These are phyloP conservation scores for Drosophila putrida DNA, from an alignment of 2,888 invertebrate genomes.

Conservation along the genomic window DNA sequence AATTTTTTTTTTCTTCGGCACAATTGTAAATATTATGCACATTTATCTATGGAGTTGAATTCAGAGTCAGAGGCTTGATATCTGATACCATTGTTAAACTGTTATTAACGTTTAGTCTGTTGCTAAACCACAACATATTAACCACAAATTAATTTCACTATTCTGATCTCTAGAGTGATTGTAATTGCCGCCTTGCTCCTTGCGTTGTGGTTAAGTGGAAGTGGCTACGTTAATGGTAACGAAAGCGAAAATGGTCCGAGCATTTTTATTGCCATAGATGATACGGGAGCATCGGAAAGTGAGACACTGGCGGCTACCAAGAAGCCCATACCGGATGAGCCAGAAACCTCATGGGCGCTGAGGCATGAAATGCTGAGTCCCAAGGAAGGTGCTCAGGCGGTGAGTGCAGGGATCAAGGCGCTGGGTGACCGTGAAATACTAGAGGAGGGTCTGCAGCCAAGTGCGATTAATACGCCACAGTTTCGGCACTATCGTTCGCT, in stretches of 20 bases:
- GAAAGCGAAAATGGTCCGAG: conserved; percentile 34
- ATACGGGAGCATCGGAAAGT: conserved; percentile 20
- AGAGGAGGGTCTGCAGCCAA: conserved; percentile 86
- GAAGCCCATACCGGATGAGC: conserved; percentile 74
- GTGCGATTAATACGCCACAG: conserved; percentile 88
- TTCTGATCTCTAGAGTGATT: conserved; percentile 67
- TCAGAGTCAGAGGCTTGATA: conserved; percentile 7
- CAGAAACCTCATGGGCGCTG: conserved; percentile 72
- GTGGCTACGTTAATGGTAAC: conserved; percentile 30
- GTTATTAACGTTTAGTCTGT: conserved; percentile 30
- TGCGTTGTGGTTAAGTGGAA: conserved; percentile 67
- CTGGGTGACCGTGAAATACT: conserved; percentile 87
- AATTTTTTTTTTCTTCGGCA: too few species aligned
- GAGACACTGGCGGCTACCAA: conserved; percentile 50
- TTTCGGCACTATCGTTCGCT: conserved; percentile 90
- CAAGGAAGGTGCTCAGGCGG: conserved; percentile 84
- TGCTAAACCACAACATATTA: conserved; percentile 25
- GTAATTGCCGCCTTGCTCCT: conserved; percentile 71
- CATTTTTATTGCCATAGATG: conserved; percentile 61
- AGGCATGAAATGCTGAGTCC: conserved; percentile 44
- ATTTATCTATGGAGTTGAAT: too few species aligned
- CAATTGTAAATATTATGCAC: too few species aligned
- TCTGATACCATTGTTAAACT: conserved; percentile 27
- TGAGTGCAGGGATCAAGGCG: conserved; percentile 87
- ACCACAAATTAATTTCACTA: conserved; percentile 56